Evolutionary conservation across 2,888 invertebrate genomes (phyloP), one percentile per base, ranked within the genome.

Genomic region (Nomada fucata): DNA sequence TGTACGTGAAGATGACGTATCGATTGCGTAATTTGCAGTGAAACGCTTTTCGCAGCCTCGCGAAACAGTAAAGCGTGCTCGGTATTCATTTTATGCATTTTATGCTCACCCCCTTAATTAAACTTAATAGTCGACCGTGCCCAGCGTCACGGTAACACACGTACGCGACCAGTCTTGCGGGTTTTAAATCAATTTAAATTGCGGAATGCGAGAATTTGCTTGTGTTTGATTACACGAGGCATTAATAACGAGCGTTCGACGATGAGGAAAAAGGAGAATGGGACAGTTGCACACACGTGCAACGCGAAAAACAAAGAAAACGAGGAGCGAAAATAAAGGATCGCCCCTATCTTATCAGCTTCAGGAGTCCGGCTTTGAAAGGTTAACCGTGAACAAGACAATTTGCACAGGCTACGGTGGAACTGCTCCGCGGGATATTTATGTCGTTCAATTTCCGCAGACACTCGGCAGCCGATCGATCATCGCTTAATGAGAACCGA

Each of bases 401-500:
- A 85, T 87, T 78, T 78, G 76, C 76, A 57, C 61, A 76, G 70
- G 69, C 47, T 47, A 59, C 23, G 57, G 57, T 36, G 67, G 55
- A 69, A 79, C 63, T 52, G 70, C 52, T 76, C 29, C 64, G 29
- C 59, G 64, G 64, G 65, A 79, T 83, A 79, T 83, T 83, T 83
- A 86, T 79, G 79, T 79, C 85, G 76, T 50, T 65, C 72, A 69
- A 69, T 69, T 75, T 63, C 36, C 74, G 63, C 75, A 68, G 82
- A 84, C 67, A 72, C 64, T 68, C 71, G 63, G 59, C 83, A 55
- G 67, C 55, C 82, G 72, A 87, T 89, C 85, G 85, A 89, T 89
- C 89, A 86, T 84, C 79, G 70, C 76, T 83, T 87, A 90, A 89
- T 86, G 87, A 88, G 86, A 81, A 76, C 65, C 83, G 63, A 70